phyloP scores from a whole-genome alignment of 2,113 vertebrate genomes.

The Cnemophilus loriae region DNA sequence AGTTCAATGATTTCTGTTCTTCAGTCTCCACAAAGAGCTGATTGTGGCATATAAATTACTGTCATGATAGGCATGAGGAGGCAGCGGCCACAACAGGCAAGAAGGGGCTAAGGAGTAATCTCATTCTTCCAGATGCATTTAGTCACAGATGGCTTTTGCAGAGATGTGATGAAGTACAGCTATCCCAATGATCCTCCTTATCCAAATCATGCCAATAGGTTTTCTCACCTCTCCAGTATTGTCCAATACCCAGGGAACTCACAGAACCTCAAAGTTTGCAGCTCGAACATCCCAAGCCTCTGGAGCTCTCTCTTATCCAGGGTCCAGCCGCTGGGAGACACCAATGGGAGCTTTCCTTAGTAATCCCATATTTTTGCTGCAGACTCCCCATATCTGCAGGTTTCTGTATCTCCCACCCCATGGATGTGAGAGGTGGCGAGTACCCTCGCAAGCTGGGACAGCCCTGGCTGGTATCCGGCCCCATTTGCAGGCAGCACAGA shows the following conservation, averaged over 20 bases:
- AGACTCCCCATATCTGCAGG: background rate
- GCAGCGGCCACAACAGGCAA: background rate
- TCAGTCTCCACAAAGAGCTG: background rate
- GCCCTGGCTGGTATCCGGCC: background rate
- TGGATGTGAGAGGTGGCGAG: rapidly evolving
- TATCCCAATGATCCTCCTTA: background rate
- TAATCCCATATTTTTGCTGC: background rate
- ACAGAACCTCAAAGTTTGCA: background rate
- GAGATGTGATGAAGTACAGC: background rate
- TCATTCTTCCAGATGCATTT: background rate
- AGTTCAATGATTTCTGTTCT: background rate
- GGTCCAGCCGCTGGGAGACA: background rate
- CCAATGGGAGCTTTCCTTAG: background rate
- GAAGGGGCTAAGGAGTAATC: background rate
- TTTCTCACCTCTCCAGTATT: background rate
- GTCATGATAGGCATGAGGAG: background rate
- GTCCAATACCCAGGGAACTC: background rate
- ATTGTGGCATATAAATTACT: background rate
- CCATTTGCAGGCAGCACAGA: background rate
- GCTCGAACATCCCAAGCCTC: background rate
- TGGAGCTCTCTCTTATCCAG: background rate
- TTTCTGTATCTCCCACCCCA: background rate
- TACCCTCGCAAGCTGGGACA: rapidly evolving
- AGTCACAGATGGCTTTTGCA: background rate
- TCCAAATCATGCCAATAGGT: background rate